phyloP scores from a whole-genome alignment of 92 coral and sea anemone species.

The Palythoa grandiflora region DNA sequence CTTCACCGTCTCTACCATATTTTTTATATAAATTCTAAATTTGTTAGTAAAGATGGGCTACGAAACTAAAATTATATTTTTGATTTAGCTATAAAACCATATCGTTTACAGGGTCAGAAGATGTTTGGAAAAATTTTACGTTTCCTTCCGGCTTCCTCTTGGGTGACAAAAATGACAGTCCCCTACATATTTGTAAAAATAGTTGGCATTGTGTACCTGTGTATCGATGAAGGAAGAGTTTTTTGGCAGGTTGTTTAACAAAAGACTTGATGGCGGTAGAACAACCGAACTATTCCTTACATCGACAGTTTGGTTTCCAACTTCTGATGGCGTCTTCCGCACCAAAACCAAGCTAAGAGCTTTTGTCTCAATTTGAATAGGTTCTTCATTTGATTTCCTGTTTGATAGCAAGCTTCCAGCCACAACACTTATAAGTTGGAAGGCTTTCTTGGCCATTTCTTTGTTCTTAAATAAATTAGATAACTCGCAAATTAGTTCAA shows the following conservation, averaged over 20 bases:
- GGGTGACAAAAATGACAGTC: too few species aligned
- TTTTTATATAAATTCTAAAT: too few species aligned
- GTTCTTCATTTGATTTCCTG: conserved; percentile 59
- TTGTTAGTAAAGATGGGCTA: too few species aligned
- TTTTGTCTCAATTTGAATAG: conserved; percentile 67
- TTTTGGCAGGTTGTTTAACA: conserved; percentile 43
- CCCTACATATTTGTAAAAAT: not conserved
- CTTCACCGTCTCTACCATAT: too few species aligned
- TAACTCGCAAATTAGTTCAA: not conserved
- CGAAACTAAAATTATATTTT: too few species aligned
- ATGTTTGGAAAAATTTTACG: too few species aligned
- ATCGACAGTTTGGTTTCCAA: conserved; percentile 59
- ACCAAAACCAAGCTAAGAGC: conserved; percentile 67
- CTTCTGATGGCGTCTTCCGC: conserved; percentile 54
- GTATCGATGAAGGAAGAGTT: conserved; percentile 65
- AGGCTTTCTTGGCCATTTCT: conserved; percentile 68
- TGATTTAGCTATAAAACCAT: too few species aligned
- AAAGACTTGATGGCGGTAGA: conserved; percentile 60
- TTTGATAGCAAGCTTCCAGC: conserved; percentile 75
- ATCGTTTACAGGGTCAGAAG: too few species aligned
- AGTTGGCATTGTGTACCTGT: conserved; percentile 59
- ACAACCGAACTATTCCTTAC: conserved; percentile 63
- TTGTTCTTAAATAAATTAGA: conserved; percentile 50
- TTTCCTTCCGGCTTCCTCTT: too few species aligned
- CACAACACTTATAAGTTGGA: conserved; percentile 60